Conservation (phyloP, 2,797 vertebrate genomes). For the Aeoliscus strigatus region DNA sequence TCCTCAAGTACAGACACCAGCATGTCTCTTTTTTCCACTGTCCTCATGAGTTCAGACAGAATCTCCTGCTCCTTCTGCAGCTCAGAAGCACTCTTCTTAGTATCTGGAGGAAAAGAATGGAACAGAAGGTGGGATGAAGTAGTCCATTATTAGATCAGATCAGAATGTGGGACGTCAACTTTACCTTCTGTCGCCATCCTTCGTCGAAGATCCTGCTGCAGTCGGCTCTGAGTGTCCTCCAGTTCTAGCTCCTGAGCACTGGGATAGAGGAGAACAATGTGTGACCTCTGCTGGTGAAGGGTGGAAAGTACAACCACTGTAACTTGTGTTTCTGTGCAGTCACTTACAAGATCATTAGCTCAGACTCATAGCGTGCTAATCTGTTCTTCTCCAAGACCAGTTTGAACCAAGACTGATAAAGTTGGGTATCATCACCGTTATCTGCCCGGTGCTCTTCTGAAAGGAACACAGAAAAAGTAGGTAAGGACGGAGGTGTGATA, state of each 20-base stretch:
- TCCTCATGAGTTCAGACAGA: slow-evolving; percentile 84
- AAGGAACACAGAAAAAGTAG: background rate
- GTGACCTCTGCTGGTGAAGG: slow-evolving; percentile 4
- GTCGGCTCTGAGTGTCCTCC: slow-evolving; percentile 86
- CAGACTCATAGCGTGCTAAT: slow-evolving; percentile 88
- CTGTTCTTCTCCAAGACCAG: slow-evolving; percentile 94
- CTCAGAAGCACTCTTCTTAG: slow-evolving; percentile 70
- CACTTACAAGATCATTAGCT: slow-evolving; percentile 83
- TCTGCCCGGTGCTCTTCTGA: slow-evolving; percentile 42
- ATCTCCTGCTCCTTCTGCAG: slow-evolving; percentile 77
- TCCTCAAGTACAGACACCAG: slow-evolving; percentile 82
- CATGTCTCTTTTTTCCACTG: slow-evolving; percentile 83
- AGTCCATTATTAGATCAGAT: background rate
- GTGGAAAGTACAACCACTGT: slow-evolving; percentile 1
- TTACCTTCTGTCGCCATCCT: slow-evolving; percentile 83
- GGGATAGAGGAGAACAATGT: slow-evolving; percentile 12
- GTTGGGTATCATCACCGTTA: slow-evolving; percentile 75
- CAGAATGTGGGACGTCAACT: slow-evolving; percentile 7
- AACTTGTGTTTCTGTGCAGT: background rate
- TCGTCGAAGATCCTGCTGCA: slow-evolving; percentile 81
- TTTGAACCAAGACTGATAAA: slow-evolving; percentile 90
- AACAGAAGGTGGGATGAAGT: background rate
- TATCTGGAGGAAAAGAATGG: slow-evolving; percentile 51
- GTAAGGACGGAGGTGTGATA: background rate
- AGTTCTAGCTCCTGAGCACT: slow-evolving; percentile 91